Conservation (phyloP, 2,888 invertebrate species). For the Melangyna quadrimaculata region DNA sequence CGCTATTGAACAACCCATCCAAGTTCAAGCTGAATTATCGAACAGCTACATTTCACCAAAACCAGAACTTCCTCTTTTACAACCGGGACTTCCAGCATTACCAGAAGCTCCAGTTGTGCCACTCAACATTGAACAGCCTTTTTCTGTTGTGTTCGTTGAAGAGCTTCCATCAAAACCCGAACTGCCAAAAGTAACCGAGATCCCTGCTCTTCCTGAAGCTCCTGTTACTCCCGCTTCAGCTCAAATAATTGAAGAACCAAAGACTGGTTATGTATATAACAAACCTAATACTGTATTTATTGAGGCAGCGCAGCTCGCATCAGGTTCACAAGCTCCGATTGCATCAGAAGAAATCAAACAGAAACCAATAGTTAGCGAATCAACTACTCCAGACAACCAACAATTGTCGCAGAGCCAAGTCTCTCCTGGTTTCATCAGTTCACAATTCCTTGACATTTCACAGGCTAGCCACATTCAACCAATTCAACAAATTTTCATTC, state of each 20-base stretch:
- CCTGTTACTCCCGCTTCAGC: not conserved
- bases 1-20: not conserved
- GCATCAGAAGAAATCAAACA: not conserved
- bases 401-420: not conserved
- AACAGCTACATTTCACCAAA: not conserved
- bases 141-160: not conserved
- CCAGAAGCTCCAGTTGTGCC: constrained; percentile 33
- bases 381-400: not conserved
- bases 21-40: not conserved
- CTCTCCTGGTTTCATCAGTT: not conserved
- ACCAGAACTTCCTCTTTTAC: constrained; percentile 27
- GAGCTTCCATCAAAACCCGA: not conserved
- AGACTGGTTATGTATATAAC: constrained; percentile 3
- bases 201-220: constrained; percentile 25
- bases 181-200: not conserved
- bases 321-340: not conserved
- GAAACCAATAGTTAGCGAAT: no score
- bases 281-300: not conserved
- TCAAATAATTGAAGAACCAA: not conserved
- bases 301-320: not conserved
- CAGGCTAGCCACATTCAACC: not conserved
- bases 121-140: not conserved
- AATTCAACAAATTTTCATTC: not conserved
- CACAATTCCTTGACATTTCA: not conserved
- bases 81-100: constrained; percentile 36